These are phyloP conservation scores for Neoitamus cyanurus DNA, from an alignment of 2,888 invertebrate species.

Conservation along the genomic window DNA sequence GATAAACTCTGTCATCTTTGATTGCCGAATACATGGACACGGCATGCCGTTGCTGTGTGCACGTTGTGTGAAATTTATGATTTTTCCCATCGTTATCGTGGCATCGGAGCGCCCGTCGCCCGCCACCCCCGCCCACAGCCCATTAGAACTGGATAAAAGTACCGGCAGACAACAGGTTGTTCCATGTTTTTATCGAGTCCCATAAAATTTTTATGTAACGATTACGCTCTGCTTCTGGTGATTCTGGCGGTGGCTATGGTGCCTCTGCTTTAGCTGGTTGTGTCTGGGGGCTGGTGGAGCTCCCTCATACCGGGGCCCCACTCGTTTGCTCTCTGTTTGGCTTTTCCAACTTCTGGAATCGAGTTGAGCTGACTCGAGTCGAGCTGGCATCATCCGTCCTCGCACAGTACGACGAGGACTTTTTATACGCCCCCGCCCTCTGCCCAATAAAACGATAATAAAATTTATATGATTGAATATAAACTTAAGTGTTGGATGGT, in stretches of 20 bases:
- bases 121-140: slow-evolving; percentile 47
- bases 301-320: slow-evolving; percentile 14
- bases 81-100: slow-evolving; percentile 51
- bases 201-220: slow-evolving; percentile 54
- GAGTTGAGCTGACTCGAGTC: background rate
- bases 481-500: slow-evolving; percentile 58
- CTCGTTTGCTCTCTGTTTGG: slow-evolving; percentile 46
- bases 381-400: slow-evolving; percentile 26
- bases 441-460: slow-evolving; percentile 58
- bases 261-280: slow-evolving; percentile 39
- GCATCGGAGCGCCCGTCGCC: background rate
- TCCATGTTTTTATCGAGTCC: slow-evolving; percentile 53
- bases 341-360: slow-evolving; percentile 40
- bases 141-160: slow-evolving; percentile 54
- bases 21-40: slow-evolving; percentile 3
- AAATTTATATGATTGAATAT: slow-evolving; percentile 59
- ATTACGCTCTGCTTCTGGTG: slow-evolving; percentile 52
- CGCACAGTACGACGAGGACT: slow-evolving; percentile 3
- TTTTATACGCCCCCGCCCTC: slow-evolving; percentile 31
- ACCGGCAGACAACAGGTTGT: slow-evolving; percentile 53
- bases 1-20: slow-evolving; percentile 26
- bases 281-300: slow-evolving; percentile 16
- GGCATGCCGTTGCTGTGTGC: background rate
- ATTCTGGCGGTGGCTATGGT: background rate
- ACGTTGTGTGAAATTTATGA: slow-evolving; percentile 52